A percentile compares a stretch with the other conserved stretches of the same genome.
phyloP scores from a whole-genome alignment of 2,888 invertebrate species.

The Copidosoma aretas region DNA sequence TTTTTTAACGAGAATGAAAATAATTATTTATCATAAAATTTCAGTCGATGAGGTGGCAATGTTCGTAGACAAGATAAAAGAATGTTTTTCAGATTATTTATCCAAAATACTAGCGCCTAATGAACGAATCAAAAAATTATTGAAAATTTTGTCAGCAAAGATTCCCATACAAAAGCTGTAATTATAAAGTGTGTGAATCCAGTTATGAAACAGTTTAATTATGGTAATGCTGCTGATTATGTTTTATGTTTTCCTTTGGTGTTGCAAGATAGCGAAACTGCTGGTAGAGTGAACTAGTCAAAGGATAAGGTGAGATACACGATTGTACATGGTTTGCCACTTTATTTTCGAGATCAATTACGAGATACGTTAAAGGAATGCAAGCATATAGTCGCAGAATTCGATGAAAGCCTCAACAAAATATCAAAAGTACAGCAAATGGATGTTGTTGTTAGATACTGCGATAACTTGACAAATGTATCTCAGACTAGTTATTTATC shows the following conservation, averaged over 20 bases:
- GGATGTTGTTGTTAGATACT: conserved; percentile 47
- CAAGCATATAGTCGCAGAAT: conserved; percentile 38
- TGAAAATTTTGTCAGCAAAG: too few species aligned
- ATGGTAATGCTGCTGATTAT: conserved; percentile 24
- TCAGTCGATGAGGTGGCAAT: too few species aligned
- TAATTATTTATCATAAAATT: too few species aligned
- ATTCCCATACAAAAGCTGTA: conserved; percentile 22
- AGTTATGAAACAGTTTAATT: conserved; percentile 28
- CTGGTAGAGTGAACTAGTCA: conserved; percentile 39
- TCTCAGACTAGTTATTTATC: conserved; percentile 46
- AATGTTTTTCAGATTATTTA: too few species aligned
- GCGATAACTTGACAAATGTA: conserved; percentile 39
- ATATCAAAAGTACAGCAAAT: conserved; percentile 45
- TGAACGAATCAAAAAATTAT: too few species aligned
- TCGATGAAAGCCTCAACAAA: conserved; percentile 46
- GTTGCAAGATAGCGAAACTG: conserved; percentile 42
- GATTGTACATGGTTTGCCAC: conserved; percentile 40
- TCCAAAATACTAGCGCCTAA: too few species aligned
- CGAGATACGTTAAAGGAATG: conserved; percentile 30
- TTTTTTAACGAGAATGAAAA: too few species aligned
- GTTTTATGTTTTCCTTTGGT: conserved; percentile 33
- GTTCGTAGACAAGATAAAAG: too few species aligned
- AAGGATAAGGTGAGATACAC: conserved; percentile 39
- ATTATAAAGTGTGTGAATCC: conserved; percentile 35
- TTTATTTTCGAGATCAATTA: conserved; percentile 38